Evolutionary conservation across 2,888 invertebrate genomes (phyloP).

Genomic region (Selenia dentaria): DNA sequence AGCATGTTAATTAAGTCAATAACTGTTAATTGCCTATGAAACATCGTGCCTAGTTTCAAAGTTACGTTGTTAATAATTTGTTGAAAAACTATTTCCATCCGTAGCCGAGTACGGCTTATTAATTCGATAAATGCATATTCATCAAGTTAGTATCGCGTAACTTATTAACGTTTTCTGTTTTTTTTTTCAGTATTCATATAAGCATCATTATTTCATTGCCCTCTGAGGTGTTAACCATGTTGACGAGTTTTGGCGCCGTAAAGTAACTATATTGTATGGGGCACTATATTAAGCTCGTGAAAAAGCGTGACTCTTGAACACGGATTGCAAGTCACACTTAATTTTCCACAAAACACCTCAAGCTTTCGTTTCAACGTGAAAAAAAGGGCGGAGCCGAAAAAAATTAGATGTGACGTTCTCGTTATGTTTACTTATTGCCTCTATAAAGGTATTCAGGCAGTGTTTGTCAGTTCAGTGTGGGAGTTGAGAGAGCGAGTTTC

Average conservation of each 20-base stretch:
- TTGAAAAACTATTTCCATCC: slow-evolving; percentile 12
- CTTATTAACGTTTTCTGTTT: neutral
- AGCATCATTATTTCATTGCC: too few species aligned
- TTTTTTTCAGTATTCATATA: too few species aligned
- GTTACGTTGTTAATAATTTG: slow-evolving; percentile 9
- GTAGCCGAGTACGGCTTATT: neutral
- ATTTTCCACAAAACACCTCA: slow-evolving; percentile 2
- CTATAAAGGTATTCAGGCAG: slow-evolving; percentile 73
- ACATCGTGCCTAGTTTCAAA: slow-evolving; percentile 11
- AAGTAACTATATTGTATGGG: too few species aligned
- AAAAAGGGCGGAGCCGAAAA: slow-evolving; percentile 42
- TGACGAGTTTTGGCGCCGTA: too few species aligned
- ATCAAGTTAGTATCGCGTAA: neutral
- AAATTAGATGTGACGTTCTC: slow-evolving; percentile 45
- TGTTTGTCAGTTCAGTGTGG: slow-evolving; percentile 47
- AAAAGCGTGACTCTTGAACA: too few species aligned
- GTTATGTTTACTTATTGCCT: slow-evolving; percentile 61
- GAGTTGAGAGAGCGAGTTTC: slow-evolving; percentile 73
- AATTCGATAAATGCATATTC: slow-evolving; percentile 1
- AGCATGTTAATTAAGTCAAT: slow-evolving; percentile 9
- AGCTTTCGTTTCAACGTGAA: slow-evolving; percentile 6
- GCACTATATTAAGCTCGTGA: too few species aligned
- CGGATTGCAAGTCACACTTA: neutral
- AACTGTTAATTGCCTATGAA: slow-evolving; percentile 10
- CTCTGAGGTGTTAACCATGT: too few species aligned